Conservation (phyloP, 2,113 vertebrate species). For the Sebastes fasciatus region DNA sequence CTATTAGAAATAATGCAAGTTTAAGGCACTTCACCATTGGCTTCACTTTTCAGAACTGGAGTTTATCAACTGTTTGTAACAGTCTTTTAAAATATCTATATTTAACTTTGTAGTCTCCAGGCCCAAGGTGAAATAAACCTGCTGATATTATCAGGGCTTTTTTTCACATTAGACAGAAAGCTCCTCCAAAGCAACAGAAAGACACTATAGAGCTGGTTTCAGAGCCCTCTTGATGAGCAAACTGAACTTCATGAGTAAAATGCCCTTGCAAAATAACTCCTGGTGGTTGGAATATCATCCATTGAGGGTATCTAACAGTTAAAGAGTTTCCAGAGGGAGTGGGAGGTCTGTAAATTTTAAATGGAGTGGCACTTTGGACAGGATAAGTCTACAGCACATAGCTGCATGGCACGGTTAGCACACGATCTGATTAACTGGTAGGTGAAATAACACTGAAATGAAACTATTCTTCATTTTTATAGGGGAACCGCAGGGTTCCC, state of each 20-base stretch:
- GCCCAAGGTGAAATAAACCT: not conserved
- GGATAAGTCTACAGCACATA: not conserved
- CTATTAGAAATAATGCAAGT: too few species aligned
- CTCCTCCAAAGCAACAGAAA: not conserved
- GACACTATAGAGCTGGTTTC: not conserved
- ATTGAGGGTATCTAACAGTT: slow-evolving; percentile 4
- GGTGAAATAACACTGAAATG: slow-evolving; percentile 60
- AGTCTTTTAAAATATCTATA: not conserved
- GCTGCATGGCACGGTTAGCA: slow-evolving; percentile 21
- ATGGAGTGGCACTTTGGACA: slow-evolving; percentile 5
- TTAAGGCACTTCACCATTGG: too few species aligned
- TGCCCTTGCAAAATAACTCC: slow-evolving; percentile 19
- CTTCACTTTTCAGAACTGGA: too few species aligned
- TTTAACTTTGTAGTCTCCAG: not conserved
- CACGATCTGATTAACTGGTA: slow-evolving; percentile 40
- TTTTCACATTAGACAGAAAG: not conserved
- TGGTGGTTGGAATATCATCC: slow-evolving; percentile 12
- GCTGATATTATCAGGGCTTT: not conserved
- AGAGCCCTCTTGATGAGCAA: not conserved
- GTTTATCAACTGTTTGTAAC: not conserved
- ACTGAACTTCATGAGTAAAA: slow-evolving; percentile 2
- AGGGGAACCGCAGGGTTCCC: slow-evolving; percentile 39
- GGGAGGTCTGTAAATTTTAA: slow-evolving; percentile 24
- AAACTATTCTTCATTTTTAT: slow-evolving; percentile 71
- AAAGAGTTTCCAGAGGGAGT: slow-evolving; percentile 18